Evolutionary conservation across 1,140 invertebrate species (phyloP).

Genomic region (Drosophila lacteicornis): DNA sequence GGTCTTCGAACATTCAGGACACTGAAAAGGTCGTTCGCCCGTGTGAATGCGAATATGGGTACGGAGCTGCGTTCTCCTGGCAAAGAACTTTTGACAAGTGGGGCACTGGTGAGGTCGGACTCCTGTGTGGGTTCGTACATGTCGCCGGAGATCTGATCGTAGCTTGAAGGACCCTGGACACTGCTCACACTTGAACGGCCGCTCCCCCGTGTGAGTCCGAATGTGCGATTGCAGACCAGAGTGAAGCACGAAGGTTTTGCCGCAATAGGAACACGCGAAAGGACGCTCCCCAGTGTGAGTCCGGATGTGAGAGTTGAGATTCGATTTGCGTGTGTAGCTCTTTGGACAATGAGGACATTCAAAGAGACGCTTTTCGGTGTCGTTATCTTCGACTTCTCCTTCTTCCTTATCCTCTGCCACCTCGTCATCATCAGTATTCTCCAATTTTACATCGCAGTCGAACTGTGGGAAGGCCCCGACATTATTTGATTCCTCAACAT

Average conservation of each 20-base stretch:
- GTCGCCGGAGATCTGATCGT: conserved; percentile 1
- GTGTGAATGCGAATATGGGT: conserved; percentile 5
- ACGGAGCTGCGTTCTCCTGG: background rate
- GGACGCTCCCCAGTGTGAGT: background rate
- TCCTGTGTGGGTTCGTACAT: background rate
- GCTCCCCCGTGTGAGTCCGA: background rate
- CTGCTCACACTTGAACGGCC: background rate
- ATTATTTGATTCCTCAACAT: background rate
- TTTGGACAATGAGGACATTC: background rate
- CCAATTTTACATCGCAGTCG: background rate
- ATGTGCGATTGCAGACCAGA: background rate
- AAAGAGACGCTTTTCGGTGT: background rate
- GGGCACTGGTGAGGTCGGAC: conserved; percentile 2
- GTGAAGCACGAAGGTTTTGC: background rate
- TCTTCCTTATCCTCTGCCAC: background rate
- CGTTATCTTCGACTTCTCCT: background rate
- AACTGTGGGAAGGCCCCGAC: background rate
- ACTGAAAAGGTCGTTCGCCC: conserved; percentile 9
- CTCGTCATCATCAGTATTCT: background rate
- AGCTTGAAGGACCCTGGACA: background rate
- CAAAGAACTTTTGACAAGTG: background rate
- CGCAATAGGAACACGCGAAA: background rate
- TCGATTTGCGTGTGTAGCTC: background rate
- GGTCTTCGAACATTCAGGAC: background rate
- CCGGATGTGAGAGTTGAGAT: background rate